These are phyloP conservation scores for Jacana jacana DNA, from an alignment of 2,113 vertebrate genomes.

Conservation along the genomic window DNA sequence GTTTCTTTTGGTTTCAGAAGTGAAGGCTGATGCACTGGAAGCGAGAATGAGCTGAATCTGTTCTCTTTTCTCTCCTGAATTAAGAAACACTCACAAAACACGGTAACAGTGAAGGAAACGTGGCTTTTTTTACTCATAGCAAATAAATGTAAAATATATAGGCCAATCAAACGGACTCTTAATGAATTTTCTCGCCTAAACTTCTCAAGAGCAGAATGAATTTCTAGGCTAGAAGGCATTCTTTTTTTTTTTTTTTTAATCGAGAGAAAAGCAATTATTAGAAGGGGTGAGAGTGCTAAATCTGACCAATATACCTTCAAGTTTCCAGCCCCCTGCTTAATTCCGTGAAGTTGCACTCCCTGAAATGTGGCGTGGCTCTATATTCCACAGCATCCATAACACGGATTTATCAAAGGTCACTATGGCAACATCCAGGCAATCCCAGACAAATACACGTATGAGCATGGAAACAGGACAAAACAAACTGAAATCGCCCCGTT, in stretches of 20 bases:
- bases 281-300: neutral
- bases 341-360: neutral
- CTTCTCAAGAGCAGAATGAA: neutral
- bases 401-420: conserved; percentile 53
- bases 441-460: neutral
- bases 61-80: neutral
- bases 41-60: neutral
- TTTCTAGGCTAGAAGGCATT: neutral
- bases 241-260: neutral
- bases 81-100: neutral
- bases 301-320: neutral
- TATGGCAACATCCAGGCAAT: conserved; percentile 38
- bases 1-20: neutral
- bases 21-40: neutral
- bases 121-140: neutral
- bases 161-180: neutral
- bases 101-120: rapidly evolving
- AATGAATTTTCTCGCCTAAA: neutral
- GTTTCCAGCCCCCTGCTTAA: neutral
- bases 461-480: conserved; percentile 59
- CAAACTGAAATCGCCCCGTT: conserved; percentile 21
- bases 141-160: neutral
- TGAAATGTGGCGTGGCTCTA: neutral
- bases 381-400: conserved; percentile 52
- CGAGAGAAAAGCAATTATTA: neutral